These are phyloP conservation scores for Trichogramma dendrolimi DNA, from an alignment of 2,888 invertebrate genomes.

Conservation along the genomic window DNA sequence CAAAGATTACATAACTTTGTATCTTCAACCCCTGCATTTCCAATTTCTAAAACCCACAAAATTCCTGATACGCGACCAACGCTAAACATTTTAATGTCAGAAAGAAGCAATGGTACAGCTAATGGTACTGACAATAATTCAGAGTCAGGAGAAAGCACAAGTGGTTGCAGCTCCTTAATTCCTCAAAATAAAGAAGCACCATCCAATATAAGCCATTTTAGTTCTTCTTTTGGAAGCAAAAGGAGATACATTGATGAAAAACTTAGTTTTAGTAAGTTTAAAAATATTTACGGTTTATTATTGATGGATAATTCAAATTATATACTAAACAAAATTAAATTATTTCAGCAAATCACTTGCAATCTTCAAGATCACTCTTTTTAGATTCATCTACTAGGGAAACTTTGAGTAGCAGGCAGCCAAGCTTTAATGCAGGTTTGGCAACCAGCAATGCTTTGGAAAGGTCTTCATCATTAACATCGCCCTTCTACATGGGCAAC, in stretches of 20 bases:
- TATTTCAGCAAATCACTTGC: constrained; percentile 43
- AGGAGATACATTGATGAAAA: constrained; percentile 44
- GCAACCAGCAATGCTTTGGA: constrained; percentile 52
- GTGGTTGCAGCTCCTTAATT: constrained; percentile 58
- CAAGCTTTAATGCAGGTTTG: constrained; percentile 55
- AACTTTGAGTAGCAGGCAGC: constrained; percentile 54
- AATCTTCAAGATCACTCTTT: constrained; percentile 49
- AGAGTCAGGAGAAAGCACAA: constrained; percentile 59
- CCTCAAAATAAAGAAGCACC: constrained; percentile 49
- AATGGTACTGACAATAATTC: constrained; percentile 55
- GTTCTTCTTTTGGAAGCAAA: constrained; percentile 37
- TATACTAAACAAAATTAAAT: not conserved
- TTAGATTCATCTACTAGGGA: constrained; percentile 50
- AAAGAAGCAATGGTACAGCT: constrained; percentile 40
- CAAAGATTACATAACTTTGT: constrained; percentile 42
- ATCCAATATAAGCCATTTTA: constrained; percentile 35
- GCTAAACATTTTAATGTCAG: constrained; percentile 36
- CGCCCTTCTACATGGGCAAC: constrained; percentile 72
- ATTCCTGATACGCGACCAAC: constrained; percentile 36
- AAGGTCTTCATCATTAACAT: constrained; percentile 52
- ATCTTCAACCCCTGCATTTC: constrained; percentile 48
- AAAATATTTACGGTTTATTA: not conserved
- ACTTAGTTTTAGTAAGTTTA: constrained; percentile 42
- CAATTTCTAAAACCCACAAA: constrained; percentile 33
- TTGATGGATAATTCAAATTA: constrained; percentile 1